Evolutionary conservation across 2,113 vertebrate species (phyloP), one percentile per base, ranked within the genome.

Genomic region (Sus scrofa): DNA sequence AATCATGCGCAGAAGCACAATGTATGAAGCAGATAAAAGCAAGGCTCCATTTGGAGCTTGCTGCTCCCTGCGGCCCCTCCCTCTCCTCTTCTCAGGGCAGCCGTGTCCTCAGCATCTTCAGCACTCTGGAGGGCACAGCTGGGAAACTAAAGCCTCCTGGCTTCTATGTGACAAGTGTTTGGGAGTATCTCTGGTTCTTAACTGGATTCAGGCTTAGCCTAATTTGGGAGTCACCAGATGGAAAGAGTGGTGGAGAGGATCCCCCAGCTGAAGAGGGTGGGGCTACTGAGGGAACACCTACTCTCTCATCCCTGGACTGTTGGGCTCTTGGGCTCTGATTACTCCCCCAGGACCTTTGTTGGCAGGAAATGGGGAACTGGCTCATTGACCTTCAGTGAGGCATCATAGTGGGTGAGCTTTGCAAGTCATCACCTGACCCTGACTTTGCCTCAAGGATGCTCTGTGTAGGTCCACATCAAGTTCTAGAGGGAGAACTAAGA

Each of bases 1-100:
- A 93, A 88, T 89, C 78, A 37, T 39, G 68, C 7, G 1, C 32
- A 79, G 86, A 58, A 93, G n/a, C 24, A 1, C 52, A 44, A 3
- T 71, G 37, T 82, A 32, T 34, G 79, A 65, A 92, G 39, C 75
- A 65, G 90, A 87, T 92, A 27, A 95, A 94, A 89, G 94, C 1
- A 3, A 39, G 67, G 37, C 11, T 32, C 32, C 30, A 0, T 1
- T 24, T 39, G 58, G 58, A 62, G 65, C 37, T 63, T 27, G 34
- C 5, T 18, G 26, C 67, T 30, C 27, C 83, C 44, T 0, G 0
- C 3, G 1, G 22, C 24, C 14, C 34, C 16, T 32, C 6, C 50
- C n/a, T 13, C 1, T 1, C 10, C 30, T 20, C 52, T 44, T 44
- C 44, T 44, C 30, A 56, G 54, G 75, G 19, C 22, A 78, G 16